Evolutionary conservation across 2,797 vertebrate species (phyloP).

Genomic region (Halcyon chelicuti): DNA sequence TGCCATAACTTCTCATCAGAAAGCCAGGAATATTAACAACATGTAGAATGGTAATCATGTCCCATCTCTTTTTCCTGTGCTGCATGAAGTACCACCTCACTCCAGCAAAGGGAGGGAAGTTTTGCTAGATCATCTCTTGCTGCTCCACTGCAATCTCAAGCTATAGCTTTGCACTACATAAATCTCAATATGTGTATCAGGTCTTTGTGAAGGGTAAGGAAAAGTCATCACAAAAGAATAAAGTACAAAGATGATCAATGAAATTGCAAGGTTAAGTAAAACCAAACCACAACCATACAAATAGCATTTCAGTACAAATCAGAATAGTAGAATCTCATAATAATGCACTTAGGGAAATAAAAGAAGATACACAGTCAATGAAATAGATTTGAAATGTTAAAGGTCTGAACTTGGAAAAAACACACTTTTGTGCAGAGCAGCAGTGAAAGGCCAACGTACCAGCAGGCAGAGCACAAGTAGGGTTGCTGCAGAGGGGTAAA

Average conservation of each 20-base stretch:
- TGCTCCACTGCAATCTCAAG: background rate
- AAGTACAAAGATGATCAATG: background rate
- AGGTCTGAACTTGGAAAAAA: background rate
- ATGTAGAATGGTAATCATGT: background rate
- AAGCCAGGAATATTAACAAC: background rate
- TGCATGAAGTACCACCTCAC: background rate
- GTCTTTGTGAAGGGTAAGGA: background rate
- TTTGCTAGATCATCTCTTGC: background rate
- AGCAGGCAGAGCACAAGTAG: background rate
- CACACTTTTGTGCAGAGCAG: background rate
- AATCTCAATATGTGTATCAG: background rate
- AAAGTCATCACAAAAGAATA: background rate
- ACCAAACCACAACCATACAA: background rate
- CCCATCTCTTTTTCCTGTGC: background rate
- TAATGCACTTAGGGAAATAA: conserved; percentile 22
- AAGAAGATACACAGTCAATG: background rate
- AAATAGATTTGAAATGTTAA: conserved; percentile 34
- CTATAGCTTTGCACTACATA: background rate
- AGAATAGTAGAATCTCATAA: background rate
- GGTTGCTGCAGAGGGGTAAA: background rate
- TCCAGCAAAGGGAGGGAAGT: background rate
- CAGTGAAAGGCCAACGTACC: background rate
- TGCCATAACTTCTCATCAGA: background rate
- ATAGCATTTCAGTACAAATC: background rate
- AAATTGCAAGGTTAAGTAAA: conserved; percentile 19